These are phyloP conservation scores for Brachionus sp. DNA, from an alignment of 1,140 invertebrate genomes.

Conservation along the genomic window DNA sequence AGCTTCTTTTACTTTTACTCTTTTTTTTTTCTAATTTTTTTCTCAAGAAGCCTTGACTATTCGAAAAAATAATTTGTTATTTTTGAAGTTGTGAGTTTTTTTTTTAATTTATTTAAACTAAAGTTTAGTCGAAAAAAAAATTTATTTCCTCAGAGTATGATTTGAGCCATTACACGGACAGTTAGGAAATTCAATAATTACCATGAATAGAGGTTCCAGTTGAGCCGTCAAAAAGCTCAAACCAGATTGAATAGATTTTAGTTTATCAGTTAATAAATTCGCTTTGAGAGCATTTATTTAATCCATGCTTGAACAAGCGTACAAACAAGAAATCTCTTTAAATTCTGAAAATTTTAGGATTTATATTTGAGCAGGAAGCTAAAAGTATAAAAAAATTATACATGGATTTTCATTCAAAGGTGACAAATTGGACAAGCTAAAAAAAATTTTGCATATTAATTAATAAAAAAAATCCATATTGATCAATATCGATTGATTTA, in stretches of 20 bases:
- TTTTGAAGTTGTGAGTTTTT: not conserved
- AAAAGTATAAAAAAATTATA: not conserved
- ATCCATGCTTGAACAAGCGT: not conserved
- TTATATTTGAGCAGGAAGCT: not conserved
- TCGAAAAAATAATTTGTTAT: not conserved
- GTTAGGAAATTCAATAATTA: not conserved
- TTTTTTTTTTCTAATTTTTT: not conserved
- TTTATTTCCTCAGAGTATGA: not conserved
- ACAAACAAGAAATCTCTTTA: not conserved
- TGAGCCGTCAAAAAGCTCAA: not conserved
- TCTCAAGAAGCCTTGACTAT: not conserved
- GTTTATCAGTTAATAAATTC: not conserved
- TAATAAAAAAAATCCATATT: conserved; percentile 19
- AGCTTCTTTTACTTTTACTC: not conserved
- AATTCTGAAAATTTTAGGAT: not conserved
- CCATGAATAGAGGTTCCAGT: not conserved
- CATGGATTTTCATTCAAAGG: no score
- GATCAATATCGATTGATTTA: conserved; percentile 34
- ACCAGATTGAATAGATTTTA: not conserved
- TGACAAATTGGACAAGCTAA: not conserved
- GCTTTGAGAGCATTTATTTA: not conserved
- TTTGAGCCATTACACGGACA: not conserved
- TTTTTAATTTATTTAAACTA: not conserved
- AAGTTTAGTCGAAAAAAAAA: not conserved
- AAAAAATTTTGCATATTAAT: not conserved